Evolutionary conservation across 2,888 invertebrate genomes (phyloP).

Genomic region (Caenorhabditis parvicauda): DNA sequence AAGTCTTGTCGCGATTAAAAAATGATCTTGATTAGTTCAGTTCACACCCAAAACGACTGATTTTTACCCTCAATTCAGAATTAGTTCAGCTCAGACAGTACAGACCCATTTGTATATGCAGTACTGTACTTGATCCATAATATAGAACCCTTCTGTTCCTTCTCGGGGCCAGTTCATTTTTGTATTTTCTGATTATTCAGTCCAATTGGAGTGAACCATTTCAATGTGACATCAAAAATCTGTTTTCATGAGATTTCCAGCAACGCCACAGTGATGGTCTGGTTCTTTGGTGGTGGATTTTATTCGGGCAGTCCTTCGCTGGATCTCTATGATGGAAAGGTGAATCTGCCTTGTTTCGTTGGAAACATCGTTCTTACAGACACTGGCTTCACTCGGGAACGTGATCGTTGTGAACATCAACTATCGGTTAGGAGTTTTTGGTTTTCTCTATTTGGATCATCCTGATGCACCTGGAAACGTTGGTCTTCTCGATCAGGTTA

Average conservation of each 20-base stretch:
- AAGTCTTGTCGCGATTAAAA: too few species aligned
- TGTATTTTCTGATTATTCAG: constrained; percentile 5
- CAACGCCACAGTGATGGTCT: constrained; percentile 62
- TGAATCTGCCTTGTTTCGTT: constrained; percentile 10
- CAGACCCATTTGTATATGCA: too few species aligned
- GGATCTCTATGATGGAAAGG: constrained; percentile 65
- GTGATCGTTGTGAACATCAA: constrained; percentile 86
- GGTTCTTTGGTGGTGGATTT: constrained; percentile 64
- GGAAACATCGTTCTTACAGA: constrained; percentile 16
- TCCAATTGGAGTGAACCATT: too few species aligned
- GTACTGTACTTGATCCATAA: too few species aligned
- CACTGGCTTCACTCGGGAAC: constrained; percentile 81
- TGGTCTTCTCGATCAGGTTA: constrained; percentile 79
- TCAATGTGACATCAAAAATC: too few species aligned
- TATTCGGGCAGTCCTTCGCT: constrained; percentile 65
- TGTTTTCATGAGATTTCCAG: constrained; percentile 25
- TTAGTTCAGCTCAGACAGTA: too few species aligned
- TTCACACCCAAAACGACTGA: too few species aligned
- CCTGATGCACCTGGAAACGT: constrained; percentile 81
- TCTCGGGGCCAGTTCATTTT: too few species aligned
- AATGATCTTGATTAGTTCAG: too few species aligned
- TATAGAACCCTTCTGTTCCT: too few species aligned
- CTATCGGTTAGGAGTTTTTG: constrained; percentile 79
- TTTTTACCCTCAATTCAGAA: too few species aligned
- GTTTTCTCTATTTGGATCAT: constrained; percentile 82